A percentile compares a stretch with the other conserved stretches of the same genome.
These are phyloP conservation scores for Yponomeuta sedellus DNA, from an alignment of 2,888 invertebrate species.

Conservation along the genomic window DNA sequence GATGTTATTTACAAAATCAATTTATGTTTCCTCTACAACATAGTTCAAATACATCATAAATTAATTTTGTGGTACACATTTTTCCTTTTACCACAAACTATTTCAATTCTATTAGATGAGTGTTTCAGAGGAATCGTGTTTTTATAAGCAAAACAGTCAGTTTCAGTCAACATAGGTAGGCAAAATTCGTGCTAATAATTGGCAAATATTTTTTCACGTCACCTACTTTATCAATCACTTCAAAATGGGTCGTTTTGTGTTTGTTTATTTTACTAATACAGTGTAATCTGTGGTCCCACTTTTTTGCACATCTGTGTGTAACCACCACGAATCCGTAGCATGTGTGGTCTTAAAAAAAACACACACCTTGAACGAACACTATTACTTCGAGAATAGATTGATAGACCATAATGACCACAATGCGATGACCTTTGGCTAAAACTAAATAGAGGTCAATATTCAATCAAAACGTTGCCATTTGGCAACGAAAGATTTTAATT, in stretches of 20 bases:
- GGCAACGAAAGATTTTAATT: too few species aligned
- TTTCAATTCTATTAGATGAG: too few species aligned
- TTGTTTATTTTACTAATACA: constrained; percentile 5
- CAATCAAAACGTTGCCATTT: background rate
- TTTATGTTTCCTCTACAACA: too few species aligned
- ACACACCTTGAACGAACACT: background rate
- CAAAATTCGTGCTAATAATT: background rate
- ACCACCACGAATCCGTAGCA: background rate
- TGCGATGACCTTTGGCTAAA: background rate
- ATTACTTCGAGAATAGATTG: background rate
- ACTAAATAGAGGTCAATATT: background rate
- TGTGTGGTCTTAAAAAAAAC: background rate
- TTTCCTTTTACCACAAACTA: too few species aligned
- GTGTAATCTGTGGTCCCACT: background rate
- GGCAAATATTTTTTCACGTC: background rate
- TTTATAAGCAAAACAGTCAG: too few species aligned
- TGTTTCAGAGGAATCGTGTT: too few species aligned
- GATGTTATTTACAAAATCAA: too few species aligned
- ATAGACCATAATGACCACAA: background rate
- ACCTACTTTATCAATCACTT: constrained; percentile 2
- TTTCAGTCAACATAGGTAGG: too few species aligned
- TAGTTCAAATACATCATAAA: too few species aligned
- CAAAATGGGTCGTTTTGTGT: constrained; percentile 1
- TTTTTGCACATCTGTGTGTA: background rate
- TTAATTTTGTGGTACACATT: too few species aligned